phyloP scores from a whole-genome alignment of 2,113 vertebrate species.

The Okapia johnstoni region DNA sequence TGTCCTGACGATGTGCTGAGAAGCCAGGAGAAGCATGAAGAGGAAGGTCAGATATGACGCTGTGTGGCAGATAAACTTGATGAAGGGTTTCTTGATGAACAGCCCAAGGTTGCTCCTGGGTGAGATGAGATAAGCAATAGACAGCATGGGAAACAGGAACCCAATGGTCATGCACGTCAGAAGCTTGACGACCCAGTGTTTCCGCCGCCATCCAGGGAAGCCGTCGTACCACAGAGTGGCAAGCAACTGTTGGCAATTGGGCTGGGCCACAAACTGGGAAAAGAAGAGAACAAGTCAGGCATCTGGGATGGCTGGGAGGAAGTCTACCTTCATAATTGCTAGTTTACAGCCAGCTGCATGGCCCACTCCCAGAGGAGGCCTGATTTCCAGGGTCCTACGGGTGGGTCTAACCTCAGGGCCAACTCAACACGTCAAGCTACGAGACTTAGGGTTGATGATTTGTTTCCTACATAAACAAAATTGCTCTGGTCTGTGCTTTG shows the following conservation, averaged over 20 bases:
- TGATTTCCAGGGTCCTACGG: neutral
- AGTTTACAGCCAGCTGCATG: neutral
- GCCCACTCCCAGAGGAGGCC: neutral
- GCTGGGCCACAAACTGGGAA: slow-evolving; percentile 95
- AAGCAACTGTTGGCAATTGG: slow-evolving; percentile 97
- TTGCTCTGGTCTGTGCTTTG: neutral
- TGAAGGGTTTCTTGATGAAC: slow-evolving; percentile 98
- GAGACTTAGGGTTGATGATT: neutral
- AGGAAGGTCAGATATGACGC: slow-evolving; percentile 98
- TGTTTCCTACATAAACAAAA: neutral
- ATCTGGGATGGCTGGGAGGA: neutral
- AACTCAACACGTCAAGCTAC: neutral
- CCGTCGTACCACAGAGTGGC: slow-evolving; percentile 98
- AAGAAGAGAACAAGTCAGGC: slow-evolving; percentile 40
- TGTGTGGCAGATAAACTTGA: slow-evolving; percentile 99
- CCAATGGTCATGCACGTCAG: slow-evolving; percentile 96
- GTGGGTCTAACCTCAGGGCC: neutral
- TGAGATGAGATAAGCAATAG: slow-evolving; percentile 92
- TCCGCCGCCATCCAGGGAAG: slow-evolving; percentile 96
- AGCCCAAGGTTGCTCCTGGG: slow-evolving; percentile 93
- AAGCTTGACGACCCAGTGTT: slow-evolving; percentile 97
- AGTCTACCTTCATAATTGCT: neutral
- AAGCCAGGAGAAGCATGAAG: slow-evolving; percentile 95
- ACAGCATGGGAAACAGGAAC: slow-evolving; percentile 93
- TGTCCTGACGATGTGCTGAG: slow-evolving; percentile 95